Evolutionary conservation across 2,888 invertebrate species (phyloP).

Genomic region (Oscheius sp.): DNA sequence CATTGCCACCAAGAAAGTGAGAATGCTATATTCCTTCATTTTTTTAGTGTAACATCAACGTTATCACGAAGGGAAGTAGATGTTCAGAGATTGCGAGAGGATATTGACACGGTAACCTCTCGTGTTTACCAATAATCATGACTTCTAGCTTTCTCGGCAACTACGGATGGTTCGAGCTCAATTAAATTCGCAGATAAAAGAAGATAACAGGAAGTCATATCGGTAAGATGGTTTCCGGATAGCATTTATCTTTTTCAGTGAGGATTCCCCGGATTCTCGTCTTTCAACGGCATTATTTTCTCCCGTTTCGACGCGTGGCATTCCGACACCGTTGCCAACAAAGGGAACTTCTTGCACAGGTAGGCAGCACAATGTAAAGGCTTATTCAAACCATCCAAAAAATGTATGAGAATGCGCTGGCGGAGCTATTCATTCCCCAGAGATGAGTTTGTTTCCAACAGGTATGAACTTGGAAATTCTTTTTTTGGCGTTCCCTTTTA

Average conservation of each 20-base stretch:
- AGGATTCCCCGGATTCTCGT: conserved; percentile 43
- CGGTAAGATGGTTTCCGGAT: not conserved
- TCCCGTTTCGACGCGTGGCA: conserved; percentile 35
- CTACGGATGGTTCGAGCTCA: conserved; percentile 44
- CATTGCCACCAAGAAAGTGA: conserved; percentile 7
- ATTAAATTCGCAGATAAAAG: conserved; percentile 36
- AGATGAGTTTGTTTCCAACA: too few species aligned
- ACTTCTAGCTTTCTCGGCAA: conserved; percentile 44
- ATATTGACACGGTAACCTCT: conserved; percentile 52
- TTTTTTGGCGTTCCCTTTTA: too few species aligned
- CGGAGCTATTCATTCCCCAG: too few species aligned
- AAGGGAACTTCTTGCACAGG: conserved; percentile 3
- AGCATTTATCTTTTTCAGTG: not conserved
- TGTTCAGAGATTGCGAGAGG: conserved; percentile 38
- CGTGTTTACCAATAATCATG: not conserved
- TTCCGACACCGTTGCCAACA: conserved; percentile 41
- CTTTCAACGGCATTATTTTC: conserved; percentile 45
- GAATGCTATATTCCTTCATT: not conserved
- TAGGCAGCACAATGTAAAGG: too few species aligned
- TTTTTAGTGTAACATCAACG: conserved; percentile 5
- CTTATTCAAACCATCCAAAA: too few species aligned
- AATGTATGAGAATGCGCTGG: too few species aligned
- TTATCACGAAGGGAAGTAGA: conserved; percentile 33
- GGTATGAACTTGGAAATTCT: too few species aligned
- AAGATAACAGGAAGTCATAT: not conserved